Evolutionary conservation across 2,888 invertebrate species (phyloP).

Genomic region (Harpalus rufipes): DNA sequence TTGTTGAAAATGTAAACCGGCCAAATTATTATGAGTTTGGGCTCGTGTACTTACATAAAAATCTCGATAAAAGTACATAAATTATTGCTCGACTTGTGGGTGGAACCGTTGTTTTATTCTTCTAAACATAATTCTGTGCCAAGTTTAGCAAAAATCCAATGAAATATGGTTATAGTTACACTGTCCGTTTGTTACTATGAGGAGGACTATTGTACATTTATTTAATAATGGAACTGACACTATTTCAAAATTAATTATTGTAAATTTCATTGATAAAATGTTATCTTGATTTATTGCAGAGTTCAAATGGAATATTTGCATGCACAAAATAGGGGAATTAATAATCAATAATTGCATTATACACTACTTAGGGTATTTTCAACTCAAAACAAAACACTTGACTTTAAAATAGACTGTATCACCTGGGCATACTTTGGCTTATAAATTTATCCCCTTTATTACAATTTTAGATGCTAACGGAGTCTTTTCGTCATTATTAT

Average conservation of each 20-base stretch:
- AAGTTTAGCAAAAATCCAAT: conserved; percentile 2
- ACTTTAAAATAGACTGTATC: neutral
- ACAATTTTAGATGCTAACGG: too few relatives aligned
- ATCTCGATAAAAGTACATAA: too few relatives aligned
- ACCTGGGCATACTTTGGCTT: too few relatives aligned
- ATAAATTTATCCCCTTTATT: too few relatives aligned
- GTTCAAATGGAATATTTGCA: conserved; percentile 10
- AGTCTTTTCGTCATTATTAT: too few relatives aligned
- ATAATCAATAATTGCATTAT: conserved; percentile 3
- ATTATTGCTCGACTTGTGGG: neutral
- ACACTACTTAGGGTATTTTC: conserved; percentile 1
- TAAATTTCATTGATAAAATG: conserved; percentile 21
- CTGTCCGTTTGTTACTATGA: conserved; percentile 2
- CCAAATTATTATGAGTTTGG: too few relatives aligned
- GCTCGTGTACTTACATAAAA: too few relatives aligned
- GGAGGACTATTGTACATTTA: neutral
- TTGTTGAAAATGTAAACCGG: too few relatives aligned
- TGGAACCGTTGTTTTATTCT: conserved; percentile 8
- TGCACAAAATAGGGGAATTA: conserved; percentile 9
- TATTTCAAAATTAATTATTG: conserved; percentile 16
- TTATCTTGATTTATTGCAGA: conserved; percentile 38
- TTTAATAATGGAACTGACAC: neutral
- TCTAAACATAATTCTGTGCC: conserved; percentile 21
- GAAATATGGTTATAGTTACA: neutral
- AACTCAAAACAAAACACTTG: conserved; percentile 31